Percentiles rank a stretch among this genome's conserved stretches.
phyloP scores from a whole-genome alignment of 2,888 invertebrate genomes.

The Pseudanteris insignis region DNA sequence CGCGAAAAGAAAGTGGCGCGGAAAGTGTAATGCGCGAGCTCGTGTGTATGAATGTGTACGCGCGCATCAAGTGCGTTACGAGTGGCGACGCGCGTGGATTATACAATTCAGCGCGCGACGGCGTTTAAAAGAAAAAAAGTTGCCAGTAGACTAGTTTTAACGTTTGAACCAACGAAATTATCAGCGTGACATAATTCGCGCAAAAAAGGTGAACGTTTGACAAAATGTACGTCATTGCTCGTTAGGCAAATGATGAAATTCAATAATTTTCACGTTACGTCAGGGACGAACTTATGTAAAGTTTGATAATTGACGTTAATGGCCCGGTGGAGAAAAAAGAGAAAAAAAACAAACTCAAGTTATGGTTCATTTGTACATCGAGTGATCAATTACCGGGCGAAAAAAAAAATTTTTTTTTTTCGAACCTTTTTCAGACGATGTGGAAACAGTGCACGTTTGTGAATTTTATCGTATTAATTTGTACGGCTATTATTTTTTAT shows the following conservation, averaged over 20 bases:
- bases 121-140: slow-evolving; percentile 28
- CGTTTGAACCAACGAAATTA: slow-evolving; percentile 12
- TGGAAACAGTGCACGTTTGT: too few species aligned
- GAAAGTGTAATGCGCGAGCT: slow-evolving; percentile 50
- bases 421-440: too few species aligned
- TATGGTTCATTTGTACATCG: slow-evolving; percentile 1
- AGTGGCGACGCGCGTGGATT: slow-evolving; percentile 28
- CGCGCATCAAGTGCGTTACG: slow-evolving; percentile 33
- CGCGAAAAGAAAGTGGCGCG: slow-evolving; percentile 52
- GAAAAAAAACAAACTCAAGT: too few species aligned
- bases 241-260: slow-evolving; percentile 3
- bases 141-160: slow-evolving; percentile 20
- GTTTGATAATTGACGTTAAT: slow-evolving; percentile 17
- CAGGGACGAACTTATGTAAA: slow-evolving; percentile 1
- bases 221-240: neutral
- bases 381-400: neutral
- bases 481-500: too few species aligned
- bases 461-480: too few species aligned
- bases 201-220: slow-evolving; percentile 27
- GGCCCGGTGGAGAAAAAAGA: slow-evolving; percentile 3
- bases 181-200: slow-evolving; percentile 25
- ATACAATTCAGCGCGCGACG: slow-evolving; percentile 36
- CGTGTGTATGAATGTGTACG: slow-evolving; percentile 8
- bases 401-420: too few species aligned
- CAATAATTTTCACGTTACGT: slow-evolving; percentile 11